Conservation (phyloP, 2,113 vertebrate species). For the Hiodon tergisus region DNA sequence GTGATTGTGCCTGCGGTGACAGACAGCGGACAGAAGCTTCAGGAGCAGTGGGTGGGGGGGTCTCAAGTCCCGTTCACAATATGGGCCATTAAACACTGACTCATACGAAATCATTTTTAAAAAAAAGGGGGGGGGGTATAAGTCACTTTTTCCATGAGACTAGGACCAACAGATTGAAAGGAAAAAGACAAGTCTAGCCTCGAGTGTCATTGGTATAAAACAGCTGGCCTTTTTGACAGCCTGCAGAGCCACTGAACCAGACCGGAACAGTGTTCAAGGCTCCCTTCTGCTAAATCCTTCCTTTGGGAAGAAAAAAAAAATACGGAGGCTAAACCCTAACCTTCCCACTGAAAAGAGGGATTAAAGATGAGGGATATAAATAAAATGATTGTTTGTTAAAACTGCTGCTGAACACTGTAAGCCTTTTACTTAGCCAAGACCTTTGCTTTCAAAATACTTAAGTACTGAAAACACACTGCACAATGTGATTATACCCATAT, state of each 20-base stretch:
- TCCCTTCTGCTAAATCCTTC: neutral
- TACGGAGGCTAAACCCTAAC: constrained; percentile 7
- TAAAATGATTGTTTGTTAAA: neutral
- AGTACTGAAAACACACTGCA: no score
- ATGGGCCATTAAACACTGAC: constrained; percentile 54
- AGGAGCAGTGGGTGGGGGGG: neutral
- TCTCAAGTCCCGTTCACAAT: neutral
- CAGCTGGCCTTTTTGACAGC: neutral
- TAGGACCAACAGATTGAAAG: constrained; percentile 41
- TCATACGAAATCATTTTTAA: constrained; percentile 46
- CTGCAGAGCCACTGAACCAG: neutral
- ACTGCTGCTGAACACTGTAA: no score
- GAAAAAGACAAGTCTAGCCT: constrained; percentile 53
- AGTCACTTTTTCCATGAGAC: constrained; percentile 68
- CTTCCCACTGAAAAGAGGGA: neutral
- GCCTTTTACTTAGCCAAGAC: no score
- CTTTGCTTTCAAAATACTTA: no score
- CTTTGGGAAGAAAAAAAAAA: neutral
- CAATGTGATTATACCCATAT: no score
- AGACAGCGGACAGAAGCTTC: neutral
- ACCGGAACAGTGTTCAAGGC: constrained; percentile 1
- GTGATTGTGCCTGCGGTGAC: neutral
- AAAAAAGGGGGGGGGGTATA: constrained; percentile 45
- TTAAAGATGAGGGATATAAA: neutral
- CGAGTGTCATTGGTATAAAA: constrained; percentile 45